Conservation (phyloP, 1,140 invertebrate species). For the Palaemon carinicauda region DNA sequence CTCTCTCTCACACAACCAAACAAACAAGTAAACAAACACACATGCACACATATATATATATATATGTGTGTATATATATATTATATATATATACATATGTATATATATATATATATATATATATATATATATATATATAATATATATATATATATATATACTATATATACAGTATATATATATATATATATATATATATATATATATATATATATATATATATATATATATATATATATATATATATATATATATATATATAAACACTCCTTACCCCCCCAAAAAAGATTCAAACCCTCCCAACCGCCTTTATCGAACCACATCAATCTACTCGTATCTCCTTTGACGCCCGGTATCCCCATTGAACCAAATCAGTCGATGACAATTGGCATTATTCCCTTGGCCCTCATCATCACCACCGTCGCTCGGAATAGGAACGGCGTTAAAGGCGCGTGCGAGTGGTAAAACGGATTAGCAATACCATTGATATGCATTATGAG, state of each 20-base stretch:
- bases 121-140: neutral
- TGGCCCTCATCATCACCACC: too few relatives aligned
- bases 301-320: too few relatives aligned
- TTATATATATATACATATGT: neutral
- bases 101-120: slow-evolving; percentile 1
- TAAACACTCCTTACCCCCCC: neutral
- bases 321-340: too few relatives aligned
- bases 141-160: slow-evolving; percentile 9
- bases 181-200: neutral
- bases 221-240: slow-evolving; percentile 7
- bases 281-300: neutral
- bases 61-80: neutral
- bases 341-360: too few relatives aligned
- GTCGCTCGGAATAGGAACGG: too few relatives aligned
- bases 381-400: too few relatives aligned
- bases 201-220: neutral
- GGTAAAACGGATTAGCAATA: too few relatives aligned
- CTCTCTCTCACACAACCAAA: too few relatives aligned
- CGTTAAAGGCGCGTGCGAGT: too few relatives aligned
- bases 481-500: too few relatives aligned
- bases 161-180: neutral
- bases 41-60: neutral
- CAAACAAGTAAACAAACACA: neutral
- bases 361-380: too few relatives aligned
- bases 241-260: neutral